These are phyloP conservation scores for Tyrannus savana DNA, from an alignment of 2,113 vertebrate species.

Conservation along the genomic window DNA sequence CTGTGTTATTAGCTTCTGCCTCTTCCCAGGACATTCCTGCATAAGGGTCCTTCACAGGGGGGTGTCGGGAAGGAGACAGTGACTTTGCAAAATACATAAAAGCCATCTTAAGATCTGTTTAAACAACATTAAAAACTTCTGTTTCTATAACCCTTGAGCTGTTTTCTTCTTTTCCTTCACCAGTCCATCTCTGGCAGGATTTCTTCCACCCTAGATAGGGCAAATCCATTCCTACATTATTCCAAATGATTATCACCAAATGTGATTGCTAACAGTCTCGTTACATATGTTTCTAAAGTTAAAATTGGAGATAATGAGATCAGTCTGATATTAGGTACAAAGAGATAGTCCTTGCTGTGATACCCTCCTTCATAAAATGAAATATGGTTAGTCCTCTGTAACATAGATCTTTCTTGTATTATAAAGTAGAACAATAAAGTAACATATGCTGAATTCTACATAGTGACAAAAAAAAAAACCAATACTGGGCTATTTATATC, in stretches of 20 bases:
- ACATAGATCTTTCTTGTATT: neutral
- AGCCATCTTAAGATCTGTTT: too few relatives aligned
- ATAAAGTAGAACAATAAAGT: neutral
- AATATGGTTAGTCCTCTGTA: neutral
- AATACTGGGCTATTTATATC: conserved; percentile 25
- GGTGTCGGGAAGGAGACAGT: too few relatives aligned
- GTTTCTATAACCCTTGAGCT: too few relatives aligned
- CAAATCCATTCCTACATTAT: too few relatives aligned
- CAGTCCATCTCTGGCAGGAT: too few relatives aligned
- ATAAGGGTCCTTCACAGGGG: too few relatives aligned
- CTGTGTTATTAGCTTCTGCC: too few relatives aligned
- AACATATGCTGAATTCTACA: neutral
- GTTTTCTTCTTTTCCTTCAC: too few relatives aligned
- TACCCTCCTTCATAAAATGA: neutral
- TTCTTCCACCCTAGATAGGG: too few relatives aligned
- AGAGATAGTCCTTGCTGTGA: neutral
- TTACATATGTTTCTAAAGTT: neutral
- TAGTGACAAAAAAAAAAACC: neutral
- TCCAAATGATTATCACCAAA: neutral
- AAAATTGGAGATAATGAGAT: neutral
- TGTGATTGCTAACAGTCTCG: neutral
- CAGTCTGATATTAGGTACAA: neutral
- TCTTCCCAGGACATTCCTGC: too few relatives aligned
- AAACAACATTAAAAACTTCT: too few relatives aligned
- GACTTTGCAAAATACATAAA: too few relatives aligned